Base-by-base conservation (phyloP, 2,888 invertebrate species). In the Hermodice carunculata region DNA sequence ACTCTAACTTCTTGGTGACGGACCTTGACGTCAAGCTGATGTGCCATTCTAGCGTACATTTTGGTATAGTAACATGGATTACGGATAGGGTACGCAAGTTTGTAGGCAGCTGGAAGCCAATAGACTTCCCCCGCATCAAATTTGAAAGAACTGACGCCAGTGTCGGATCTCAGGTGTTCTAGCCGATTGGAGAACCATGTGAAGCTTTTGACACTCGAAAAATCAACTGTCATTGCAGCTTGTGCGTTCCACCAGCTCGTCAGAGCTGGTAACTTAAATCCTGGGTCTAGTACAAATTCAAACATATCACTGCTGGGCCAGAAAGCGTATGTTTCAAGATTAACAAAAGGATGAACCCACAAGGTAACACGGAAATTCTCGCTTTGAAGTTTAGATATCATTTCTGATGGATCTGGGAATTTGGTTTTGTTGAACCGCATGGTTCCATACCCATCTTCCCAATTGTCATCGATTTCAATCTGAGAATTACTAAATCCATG, bases 361-460 rank as follows among this genome's bases (percentile, higher is more conserved):
- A 94, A 87, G 0, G 93, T 91, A 0, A 93, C 91, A 29, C 92
- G 89, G 82, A 93, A 93, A 0, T 92, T 92, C 64, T 90, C 66
- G 2, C 74, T 70, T 51, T 81, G 78, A 26, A 94, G 87, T 48
- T 89, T 87, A 34, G 88, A 84, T 0, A 92, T 88, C 19, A 93
- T 87, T 53, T 87, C 81, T 56, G 87, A 89, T 17, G 93, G 89
- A 71, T 93, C 87, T 0, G 91, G 91, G 76, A 95, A 92, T 80
- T 92, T 93, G 6, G 83, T 86, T 28, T 87, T 86, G 72, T 93
- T 89, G 65, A 95, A 94, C 3, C 89, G 89, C 57, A 93, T 87
- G 0, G 93, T 92, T 0, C 96, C 96, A 81, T 95, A 94, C 79
- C 93, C 93, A 11, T 90, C 89, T 84, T 95, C 94, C 94, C 94